Conservation (phyloP, 2,888 invertebrate genomes). For the Helicoverpa assulta region DNA sequence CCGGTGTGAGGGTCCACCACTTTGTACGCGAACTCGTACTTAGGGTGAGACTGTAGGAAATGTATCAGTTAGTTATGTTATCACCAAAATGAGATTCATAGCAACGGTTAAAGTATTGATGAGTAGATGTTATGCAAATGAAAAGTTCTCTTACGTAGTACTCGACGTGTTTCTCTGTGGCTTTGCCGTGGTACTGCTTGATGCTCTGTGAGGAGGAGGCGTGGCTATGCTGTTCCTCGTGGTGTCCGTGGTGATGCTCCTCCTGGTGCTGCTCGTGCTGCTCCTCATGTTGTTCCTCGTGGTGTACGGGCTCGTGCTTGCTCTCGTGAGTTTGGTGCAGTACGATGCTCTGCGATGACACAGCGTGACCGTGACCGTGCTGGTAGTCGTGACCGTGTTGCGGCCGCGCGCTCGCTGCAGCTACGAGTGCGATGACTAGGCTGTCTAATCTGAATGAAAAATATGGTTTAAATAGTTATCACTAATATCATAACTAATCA, state of each 20-base stretch:
- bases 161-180: constrained; percentile 52
- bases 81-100: no score
- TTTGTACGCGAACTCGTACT: constrained; percentile 72
- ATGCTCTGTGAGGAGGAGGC: background rate
- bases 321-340: constrained; percentile 66
- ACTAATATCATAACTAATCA: no score
- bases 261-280: constrained; percentile 57
- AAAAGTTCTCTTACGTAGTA: constrained; percentile 42
- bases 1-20: constrained; percentile 87
- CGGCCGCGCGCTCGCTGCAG: constrained; percentile 40
- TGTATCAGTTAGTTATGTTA: no score
- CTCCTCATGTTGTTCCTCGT: constrained; percentile 1
- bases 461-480: background rate
- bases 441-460: constrained; percentile 25
- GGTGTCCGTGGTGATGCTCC: constrained; percentile 59
- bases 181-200: constrained; percentile 39
- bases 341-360: constrained; percentile 71
- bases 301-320: constrained; percentile 27
- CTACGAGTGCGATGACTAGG: constrained; percentile 29
- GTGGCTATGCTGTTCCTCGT: background rate
- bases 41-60: constrained; percentile 77
- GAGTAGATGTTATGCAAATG: constrained; percentile 25
- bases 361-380: constrained; percentile 67
- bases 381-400: constrained; percentile 52
- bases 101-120: no score